Base-by-base conservation (phyloP, 2,888 invertebrate genomes). In the Brachypalpus laphriformis region DNA sequence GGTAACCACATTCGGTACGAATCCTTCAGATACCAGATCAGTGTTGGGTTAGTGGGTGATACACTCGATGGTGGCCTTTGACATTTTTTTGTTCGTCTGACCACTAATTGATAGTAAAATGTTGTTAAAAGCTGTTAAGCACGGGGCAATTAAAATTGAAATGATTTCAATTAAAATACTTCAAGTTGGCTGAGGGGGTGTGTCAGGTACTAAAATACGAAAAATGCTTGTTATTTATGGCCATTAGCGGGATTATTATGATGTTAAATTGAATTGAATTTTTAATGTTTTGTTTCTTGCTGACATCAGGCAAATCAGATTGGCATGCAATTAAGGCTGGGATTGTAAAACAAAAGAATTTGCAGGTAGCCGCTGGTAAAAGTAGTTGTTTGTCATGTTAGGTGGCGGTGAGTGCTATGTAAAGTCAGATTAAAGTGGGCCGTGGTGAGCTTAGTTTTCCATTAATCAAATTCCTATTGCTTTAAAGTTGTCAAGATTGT, bases 101-200 rank as follows among this genome's bases (percentile, higher is more conserved):
- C 56, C 66, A 28, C 57, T 66, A 63, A 78, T 47, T 16, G 47
- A 78, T 22, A 25, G 8, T 37, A 40, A 47, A 49, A 47, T 61
- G 61, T 61, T 56, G 47, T 61, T 49, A 40, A 68, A 71, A 56
- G 59, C 63, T 68, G 34, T 61, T 74, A 57, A 77, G 8, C 54
- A 20, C 20, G 28, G 7, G 20, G 37, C 54, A 59, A 71, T 82
- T 76, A 54, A 72, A 72, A 63, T 6, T 54, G 37, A 77, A 82
- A 68, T 47, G 34, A 54, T 61, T 72, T 68, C 28, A 63, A 77
- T 72, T 68, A 45, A 63, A 68, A 40, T 54, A 31, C 37, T 25
- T 18, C n/a, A 11, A 0, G 1, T 2, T 2, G 18, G 11, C 51
- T 4, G 14, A 16, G 61, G 25, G 22, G 68, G 59, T 81, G 54